Base-by-base conservation (phyloP, 2,113 vertebrate species). In the Coreoperca whiteheadi region DNA sequence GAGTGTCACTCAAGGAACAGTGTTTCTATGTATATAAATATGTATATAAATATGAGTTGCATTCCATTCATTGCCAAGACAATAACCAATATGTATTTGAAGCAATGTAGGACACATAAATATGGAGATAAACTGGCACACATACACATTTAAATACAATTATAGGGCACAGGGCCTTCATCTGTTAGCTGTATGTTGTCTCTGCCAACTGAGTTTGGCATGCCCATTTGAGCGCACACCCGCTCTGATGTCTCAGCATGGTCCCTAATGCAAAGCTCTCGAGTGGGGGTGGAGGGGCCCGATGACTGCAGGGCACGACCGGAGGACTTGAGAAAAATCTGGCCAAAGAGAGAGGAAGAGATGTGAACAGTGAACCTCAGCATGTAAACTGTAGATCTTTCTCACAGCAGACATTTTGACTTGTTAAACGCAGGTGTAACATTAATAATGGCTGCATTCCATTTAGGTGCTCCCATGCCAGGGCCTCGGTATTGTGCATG, bases 201-300 rank as follows among this genome's bases (percentile, higher is more conserved):
- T 69, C 48, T 85, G 73, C 82, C 75, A 74, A 79, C 68, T 83
- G 65, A 66, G 57, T 32, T 76, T 81, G 87, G 46, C 76, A 74
- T 32, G 66, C 56, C 54, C 69, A 82, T 83, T 48, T 77, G 66
- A 73, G 75, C 43, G 60, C 69, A 68, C 78, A 84, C 81, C 72
- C 79, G 64, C 79, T 91, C 71, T 86, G 82, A 92, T 87, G 70
- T 87, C 81, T 90, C 65, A 84, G 75, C 78, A 77, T 80, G 83
- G 61, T 60, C 77, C 69, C 70, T 28, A 37, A 80, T 86, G 77
- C 34, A 48, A 83, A 37, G 60, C 77, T 88, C 69, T 59, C 54
- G 23, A 46, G 48, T 72, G 69, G 63, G 80, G 50, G 34, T 41
- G 43, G 53, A 73, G 34, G 41, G 60, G 63, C 23, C 23, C 53